These are phyloP conservation scores for Notodonta dromedarius DNA, from an alignment of 2,888 invertebrate genomes.

Conservation along the genomic window DNA sequence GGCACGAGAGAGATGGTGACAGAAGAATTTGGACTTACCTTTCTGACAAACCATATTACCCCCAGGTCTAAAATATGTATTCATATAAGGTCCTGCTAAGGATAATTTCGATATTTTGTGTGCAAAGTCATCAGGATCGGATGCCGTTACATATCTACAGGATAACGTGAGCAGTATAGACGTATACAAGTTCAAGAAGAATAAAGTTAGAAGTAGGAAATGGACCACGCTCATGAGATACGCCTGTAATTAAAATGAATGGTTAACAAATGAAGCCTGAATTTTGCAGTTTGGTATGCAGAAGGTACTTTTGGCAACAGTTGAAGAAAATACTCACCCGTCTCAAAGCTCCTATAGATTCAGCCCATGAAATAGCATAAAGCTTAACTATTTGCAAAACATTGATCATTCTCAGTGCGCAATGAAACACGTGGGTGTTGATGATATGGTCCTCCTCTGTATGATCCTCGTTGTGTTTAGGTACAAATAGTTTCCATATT, in stretches of 20 bases:
- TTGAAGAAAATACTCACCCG: conserved; percentile 52
- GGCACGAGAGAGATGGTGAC: too few relatives aligned
- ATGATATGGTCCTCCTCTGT: conserved; percentile 51
- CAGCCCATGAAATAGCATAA: conserved; percentile 70
- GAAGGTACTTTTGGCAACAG: too few relatives aligned
- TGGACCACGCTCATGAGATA: conserved; percentile 78
- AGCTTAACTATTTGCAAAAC: conserved; percentile 76
- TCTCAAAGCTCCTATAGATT: conserved; percentile 72
- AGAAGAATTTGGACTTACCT: conserved; percentile 44
- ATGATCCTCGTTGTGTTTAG: conserved; percentile 67
- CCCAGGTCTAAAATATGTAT: conserved; percentile 51
- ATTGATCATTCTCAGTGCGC: conserved; percentile 67
- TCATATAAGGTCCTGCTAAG: conserved; percentile 51
- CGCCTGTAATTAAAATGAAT: conserved; percentile 63
- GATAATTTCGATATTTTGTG: conserved; percentile 47
- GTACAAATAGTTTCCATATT: conserved; percentile 58
- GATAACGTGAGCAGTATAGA: conserved; percentile 69
- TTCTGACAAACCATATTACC: conserved; percentile 72
- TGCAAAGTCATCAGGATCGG: conserved; percentile 53
- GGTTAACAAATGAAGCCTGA: neutral
- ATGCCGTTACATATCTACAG: conserved; percentile 66
- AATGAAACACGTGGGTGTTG: conserved; percentile 67
- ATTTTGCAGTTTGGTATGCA: too few relatives aligned
- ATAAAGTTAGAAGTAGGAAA: conserved; percentile 73
- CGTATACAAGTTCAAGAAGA: conserved; percentile 76